A percentile compares a stretch with the other conserved stretches of the same genome.
Conservation (phyloP, 1,140 invertebrate species). For the Drosophila tani region DNA sequence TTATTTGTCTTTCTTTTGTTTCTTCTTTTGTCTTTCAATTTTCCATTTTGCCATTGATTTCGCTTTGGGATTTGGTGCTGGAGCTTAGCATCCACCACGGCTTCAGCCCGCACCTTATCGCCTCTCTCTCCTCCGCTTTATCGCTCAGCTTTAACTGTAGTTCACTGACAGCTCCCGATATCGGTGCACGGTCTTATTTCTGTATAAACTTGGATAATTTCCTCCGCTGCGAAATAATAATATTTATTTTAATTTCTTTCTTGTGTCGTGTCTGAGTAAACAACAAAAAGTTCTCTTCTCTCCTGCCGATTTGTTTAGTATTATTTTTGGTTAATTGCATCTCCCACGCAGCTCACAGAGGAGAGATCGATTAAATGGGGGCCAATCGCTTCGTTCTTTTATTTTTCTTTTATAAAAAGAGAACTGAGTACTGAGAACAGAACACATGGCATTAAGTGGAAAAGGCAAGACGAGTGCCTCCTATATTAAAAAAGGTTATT, state of each 20-base stretch:
- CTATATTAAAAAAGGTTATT: slow-evolving; percentile 27
- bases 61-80: neutral
- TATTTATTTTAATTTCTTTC: slow-evolving; percentile 14
- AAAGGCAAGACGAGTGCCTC: neutral
- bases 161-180: slow-evolving; percentile 18
- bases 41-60: slow-evolving; percentile 54
- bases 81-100: slow-evolving; percentile 35
- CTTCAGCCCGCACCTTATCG: slow-evolving; percentile 42
- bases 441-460: slow-evolving; percentile 31
- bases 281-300: neutral
- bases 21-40: slow-evolving; percentile 47
- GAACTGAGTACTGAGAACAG: neutral
- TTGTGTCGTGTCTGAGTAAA: slow-evolving; percentile 23
- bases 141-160: slow-evolving; percentile 37
- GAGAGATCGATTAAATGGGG: slow-evolving; percentile 14
- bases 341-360: slow-evolving; percentile 30
- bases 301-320: neutral
- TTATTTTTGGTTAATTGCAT: slow-evolving; percentile 44
- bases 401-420: slow-evolving; percentile 5
- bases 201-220: slow-evolving; percentile 2
- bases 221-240: neutral
- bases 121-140: slow-evolving; percentile 33
- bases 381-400: slow-evolving; percentile 5
- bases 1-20: slow-evolving; percentile 27
- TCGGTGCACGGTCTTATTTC: slow-evolving; percentile 4